Evolutionary conservation across 2,113 vertebrate genomes (phyloP).

Genomic region (Corvus hawaiiensis): DNA sequence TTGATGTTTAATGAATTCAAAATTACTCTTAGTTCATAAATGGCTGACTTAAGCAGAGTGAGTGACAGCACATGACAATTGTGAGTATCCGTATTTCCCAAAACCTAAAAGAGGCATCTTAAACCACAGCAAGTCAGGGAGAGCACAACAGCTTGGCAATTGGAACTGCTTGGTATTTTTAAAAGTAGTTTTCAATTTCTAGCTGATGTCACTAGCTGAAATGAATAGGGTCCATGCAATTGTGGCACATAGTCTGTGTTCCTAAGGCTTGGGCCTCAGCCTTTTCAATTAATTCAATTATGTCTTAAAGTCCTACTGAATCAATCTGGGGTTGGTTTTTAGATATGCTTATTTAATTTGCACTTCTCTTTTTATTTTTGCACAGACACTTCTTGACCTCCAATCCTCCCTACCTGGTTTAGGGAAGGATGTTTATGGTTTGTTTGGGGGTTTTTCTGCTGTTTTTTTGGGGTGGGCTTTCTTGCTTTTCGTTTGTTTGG

Average conservation of each 20-base stretch:
- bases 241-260: rapidly evolving
- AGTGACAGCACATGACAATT: background rate
- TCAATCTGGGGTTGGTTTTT: background rate
- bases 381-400: background rate
- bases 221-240: background rate
- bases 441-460: rapidly evolving
- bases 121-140: background rate
- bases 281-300: background rate
- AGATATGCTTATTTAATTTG: background rate
- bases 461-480: rapidly evolving
- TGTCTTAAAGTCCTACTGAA: background rate
- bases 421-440: background rate
- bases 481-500: background rate
- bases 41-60: background rate
- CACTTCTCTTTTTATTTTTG: background rate
- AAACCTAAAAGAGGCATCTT: background rate
- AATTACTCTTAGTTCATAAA: background rate
- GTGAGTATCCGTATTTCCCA: background rate
- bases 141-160: background rate
- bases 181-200: background rate
- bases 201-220: background rate
- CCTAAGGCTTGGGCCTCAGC: background rate
- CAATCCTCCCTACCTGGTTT: too few species aligned
- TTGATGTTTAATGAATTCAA: background rate
- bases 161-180: background rate